These are phyloP conservation scores for Arctia plantaginis DNA, from an alignment of 2,888 invertebrate species.

Conservation along the genomic window DNA sequence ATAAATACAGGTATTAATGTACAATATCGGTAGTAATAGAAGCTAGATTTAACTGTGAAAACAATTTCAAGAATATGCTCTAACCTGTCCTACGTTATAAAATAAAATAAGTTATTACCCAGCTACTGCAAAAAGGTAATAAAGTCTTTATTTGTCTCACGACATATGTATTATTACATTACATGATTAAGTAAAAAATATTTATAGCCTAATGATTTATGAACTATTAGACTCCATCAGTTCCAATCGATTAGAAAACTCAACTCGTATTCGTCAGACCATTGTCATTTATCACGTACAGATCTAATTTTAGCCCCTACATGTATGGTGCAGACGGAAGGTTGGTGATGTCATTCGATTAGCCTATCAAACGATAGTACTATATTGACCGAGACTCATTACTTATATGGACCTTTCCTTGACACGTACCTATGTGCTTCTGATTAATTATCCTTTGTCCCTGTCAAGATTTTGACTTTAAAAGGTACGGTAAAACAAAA, in stretches of 20 bases:
- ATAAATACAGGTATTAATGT: too few species aligned
- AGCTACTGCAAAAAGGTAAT: too few species aligned
- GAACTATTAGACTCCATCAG: background rate
- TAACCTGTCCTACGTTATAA: too few species aligned
- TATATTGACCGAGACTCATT: slow-evolving; percentile 44
- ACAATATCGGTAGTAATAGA: too few species aligned
- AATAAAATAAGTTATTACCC: too few species aligned
- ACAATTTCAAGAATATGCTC: too few species aligned
- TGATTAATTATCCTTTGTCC: slow-evolving; percentile 19
- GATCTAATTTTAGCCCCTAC: slow-evolving; percentile 20
- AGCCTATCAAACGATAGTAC: slow-evolving; percentile 24
- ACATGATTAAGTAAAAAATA: too few species aligned
- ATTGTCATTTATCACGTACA: slow-evolving; percentile 27
- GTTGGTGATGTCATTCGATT: slow-evolving; percentile 48
- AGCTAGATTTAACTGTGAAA: too few species aligned
- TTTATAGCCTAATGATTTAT: background rate
- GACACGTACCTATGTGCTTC: slow-evolving; percentile 16
- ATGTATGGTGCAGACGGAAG: slow-evolving; percentile 24
- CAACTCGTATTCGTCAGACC: slow-evolving; percentile 6
- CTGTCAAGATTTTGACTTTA: background rate
- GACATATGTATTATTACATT: too few species aligned
- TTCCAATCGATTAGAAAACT: background rate
- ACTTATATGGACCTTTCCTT: slow-evolving; percentile 29
- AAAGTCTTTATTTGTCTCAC: too few species aligned
- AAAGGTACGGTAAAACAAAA: background rate